Evolutionary conservation across 1,140 invertebrate genomes (phyloP), one percentile per base, ranked within the genome.

Genomic region (Drosophila novamexicana): DNA sequence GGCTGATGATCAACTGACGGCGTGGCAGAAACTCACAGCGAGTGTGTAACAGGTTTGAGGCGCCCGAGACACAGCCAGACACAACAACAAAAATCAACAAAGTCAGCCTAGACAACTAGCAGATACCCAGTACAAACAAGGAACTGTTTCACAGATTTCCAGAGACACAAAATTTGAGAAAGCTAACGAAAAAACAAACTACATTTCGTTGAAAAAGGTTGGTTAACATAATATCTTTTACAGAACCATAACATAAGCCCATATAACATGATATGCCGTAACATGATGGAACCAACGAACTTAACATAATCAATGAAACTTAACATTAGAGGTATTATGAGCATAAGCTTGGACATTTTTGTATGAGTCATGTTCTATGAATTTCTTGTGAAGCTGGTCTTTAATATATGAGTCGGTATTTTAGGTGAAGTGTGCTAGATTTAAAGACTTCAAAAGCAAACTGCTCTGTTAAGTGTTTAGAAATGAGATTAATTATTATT

Each of bases 41-140:
- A 14, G 49, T 63, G 10, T 49, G 22, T 54, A 62, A 54, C 58
- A 63, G 58, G 67, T 69, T 69, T 53, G 1, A 39, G n/a, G n/a
- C 36, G 54, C n/a, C 56, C 42, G 14, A 45, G 42, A 45, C 12
- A 50, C 29, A 50, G 29, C 3, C 49, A 50, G 29, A 50, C 49
- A n/a, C 6, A 34, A 14, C 49, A 14, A 8, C 7, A 50, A 14
- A 50, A 34, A n/a, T 32, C 3, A 42, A 6, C 7, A 1, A 42
- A 6, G n/a, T 42, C 10, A n/a, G 6, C n/a, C 45, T 37, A 7
- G 34, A 29, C 34, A 44, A 49, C 36, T 58, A 32, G 0, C 1
- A 45, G 10, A 50, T 67, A 58, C 34, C 34, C 54, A 50, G 32
- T 50, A 42, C 6, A 2, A 14, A 14, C 2, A 14, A 14, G 22